phyloP scores from a whole-genome alignment of 2,797 vertebrate genomes.

The Macropodus opercularis region DNA sequence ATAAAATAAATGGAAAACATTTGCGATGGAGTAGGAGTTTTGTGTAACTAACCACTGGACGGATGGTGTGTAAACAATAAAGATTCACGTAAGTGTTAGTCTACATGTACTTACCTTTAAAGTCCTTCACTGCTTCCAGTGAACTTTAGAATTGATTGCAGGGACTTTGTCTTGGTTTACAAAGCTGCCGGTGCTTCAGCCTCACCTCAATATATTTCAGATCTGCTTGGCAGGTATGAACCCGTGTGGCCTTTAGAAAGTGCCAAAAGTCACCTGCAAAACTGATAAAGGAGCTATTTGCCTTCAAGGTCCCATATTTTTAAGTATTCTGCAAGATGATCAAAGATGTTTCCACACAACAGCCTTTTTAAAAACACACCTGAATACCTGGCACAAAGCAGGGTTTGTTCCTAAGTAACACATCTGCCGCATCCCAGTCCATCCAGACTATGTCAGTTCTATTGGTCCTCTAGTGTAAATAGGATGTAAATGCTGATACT shows the following conservation, averaged over 20 bases:
- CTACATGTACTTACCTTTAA: neutral
- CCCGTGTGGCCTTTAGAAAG: constrained; percentile 40
- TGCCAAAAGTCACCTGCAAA: constrained; percentile 31
- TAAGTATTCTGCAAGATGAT: neutral
- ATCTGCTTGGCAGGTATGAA: constrained; percentile 11
- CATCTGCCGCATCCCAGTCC: too few species aligned
- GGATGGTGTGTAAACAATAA: too few species aligned
- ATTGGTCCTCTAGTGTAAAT: too few species aligned
- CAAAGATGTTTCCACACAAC: constrained; percentile 4
- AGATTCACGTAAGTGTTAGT: neutral
- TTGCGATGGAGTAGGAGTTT: too few species aligned
- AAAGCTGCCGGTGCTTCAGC: neutral
- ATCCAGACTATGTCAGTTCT: too few species aligned
- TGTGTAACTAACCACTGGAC: too few species aligned
- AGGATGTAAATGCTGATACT: too few species aligned
- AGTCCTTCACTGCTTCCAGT: neutral
- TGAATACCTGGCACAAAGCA: neutral
- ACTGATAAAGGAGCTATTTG: constrained; percentile 34
- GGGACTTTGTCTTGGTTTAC: constrained; percentile 8
- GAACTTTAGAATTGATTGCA: constrained; percentile 24
- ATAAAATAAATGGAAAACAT: too few species aligned
- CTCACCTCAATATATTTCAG: constrained; percentile 30
- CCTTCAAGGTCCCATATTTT: constrained; percentile 21
- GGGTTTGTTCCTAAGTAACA: too few species aligned
- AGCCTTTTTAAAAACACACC: constrained; percentile 3